Evolutionary conservation across 2,888 invertebrate genomes (phyloP), one percentile per base, ranked within the genome.

Genomic region (Tenthredo mesomela): DNA sequence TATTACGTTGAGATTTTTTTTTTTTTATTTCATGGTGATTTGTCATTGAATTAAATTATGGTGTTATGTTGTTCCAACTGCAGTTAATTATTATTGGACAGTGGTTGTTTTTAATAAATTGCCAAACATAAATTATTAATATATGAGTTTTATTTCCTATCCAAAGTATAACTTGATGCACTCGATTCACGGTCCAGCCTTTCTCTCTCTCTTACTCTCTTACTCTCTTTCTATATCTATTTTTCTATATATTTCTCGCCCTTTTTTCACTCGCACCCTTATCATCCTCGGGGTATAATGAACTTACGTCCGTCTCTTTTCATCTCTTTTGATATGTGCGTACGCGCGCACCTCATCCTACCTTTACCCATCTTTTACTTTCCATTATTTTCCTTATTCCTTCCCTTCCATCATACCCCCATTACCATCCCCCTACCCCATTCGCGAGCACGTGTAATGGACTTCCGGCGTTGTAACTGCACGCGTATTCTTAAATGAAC

Each of bases 381-480:
- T n/a, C 21, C n/a, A n/a, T 37, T 6, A n/a, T n/a, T 18, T 18
- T 4, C 43, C 21, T 33, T 15, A n/a, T 15, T n/a, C 71, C 43
- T 10, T 43, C 10, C n/a, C 43, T 40, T 9, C 71, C 71, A 12
- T 37, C 29, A n/a, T n/a, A 2, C 40, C 71, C 0, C 12, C 61
- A 25, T 3, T 25, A 84, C 85, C 84, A 85, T 82, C 82, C 12
- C 67, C 67, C 85, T 75, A 82, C 84, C 86, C 86, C 86, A 83
- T 4, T 75, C 85, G 86, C 86, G 86, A 86, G 87, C 86, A 86
- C 84, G 85, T 85, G 70, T 82, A 85, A 61, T 80, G 84, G 84
- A 86, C 84, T 73, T 84, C 65, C 86, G 89, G 65, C 86, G 85
- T 85, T 82, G 85, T 86, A 87, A 87, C 85, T 88, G 87, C 77